phyloP scores from a whole-genome alignment of 1,140 invertebrate species.

The Glomeris maerens region DNA sequence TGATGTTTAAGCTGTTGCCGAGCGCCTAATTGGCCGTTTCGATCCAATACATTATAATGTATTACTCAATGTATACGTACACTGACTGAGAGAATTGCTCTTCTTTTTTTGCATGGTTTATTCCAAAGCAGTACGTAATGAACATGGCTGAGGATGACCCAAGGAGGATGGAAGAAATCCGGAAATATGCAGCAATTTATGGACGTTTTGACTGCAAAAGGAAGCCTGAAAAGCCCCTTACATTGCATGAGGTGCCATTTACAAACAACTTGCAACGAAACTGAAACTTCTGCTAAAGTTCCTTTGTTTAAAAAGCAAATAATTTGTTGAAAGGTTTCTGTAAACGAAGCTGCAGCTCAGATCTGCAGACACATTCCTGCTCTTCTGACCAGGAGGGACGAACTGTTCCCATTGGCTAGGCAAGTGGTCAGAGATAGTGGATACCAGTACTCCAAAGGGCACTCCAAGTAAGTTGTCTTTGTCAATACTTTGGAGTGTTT shows the following conservation, averaged over 20 bases:
- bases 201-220: conserved; percentile 87
- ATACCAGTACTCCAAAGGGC: conserved; percentile 68
- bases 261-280: not conserved
- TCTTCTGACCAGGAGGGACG: conserved; percentile 77
- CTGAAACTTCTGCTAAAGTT: not conserved
- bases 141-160: conserved; percentile 77
- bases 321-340: conserved; percentile 52
- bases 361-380: conserved; percentile 79
- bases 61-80: too few relatives aligned
- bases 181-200: conserved; percentile 93
- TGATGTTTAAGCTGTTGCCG: too few relatives aligned
- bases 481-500: too few relatives aligned
- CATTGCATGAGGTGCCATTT: conserved; percentile 74
- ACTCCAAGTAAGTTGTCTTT: conserved; percentile 51
- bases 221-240: conserved; percentile 87
- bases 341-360: conserved; percentile 94
- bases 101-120: not conserved
- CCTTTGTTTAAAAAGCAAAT: not conserved
- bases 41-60: too few relatives aligned
- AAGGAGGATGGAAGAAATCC: conserved; percentile 75
- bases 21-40: too few relatives aligned
- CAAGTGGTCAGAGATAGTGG: conserved; percentile 88
- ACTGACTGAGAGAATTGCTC: too few relatives aligned
- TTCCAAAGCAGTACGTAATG: conserved; percentile 52
- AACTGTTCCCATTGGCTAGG: conserved; percentile 84